Evolutionary conservation across 2,797 vertebrate species (phyloP).

Genomic region (Rhabdophis nuchalis): DNA sequence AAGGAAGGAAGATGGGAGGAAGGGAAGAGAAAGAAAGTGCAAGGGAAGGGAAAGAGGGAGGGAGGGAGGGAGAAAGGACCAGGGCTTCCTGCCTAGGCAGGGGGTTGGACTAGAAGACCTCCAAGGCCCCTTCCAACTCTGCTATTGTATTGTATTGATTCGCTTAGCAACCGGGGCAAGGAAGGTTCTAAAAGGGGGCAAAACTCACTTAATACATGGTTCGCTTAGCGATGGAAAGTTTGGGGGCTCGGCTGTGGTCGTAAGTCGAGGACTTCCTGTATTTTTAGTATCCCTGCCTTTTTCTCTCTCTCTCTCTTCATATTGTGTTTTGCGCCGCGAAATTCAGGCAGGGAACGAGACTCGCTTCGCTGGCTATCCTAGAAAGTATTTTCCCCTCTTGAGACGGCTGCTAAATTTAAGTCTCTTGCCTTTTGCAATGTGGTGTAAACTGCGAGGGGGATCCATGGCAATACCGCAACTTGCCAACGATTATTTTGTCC

Average conservation of each 20-base stretch:
- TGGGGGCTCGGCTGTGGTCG: neutral
- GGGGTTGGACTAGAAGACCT: too few species aligned
- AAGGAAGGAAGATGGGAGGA: too few species aligned
- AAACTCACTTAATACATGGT: neutral
- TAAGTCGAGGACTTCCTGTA: neutral
- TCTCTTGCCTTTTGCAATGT: neutral
- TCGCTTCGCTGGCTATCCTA: neutral
- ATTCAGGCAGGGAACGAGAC: neutral
- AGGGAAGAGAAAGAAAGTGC: too few species aligned
- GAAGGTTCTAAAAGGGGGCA: too few species aligned
- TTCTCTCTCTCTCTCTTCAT: neutral
- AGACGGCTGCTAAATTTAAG: neutral
- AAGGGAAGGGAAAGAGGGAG: too few species aligned
- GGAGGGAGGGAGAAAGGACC: too few species aligned
- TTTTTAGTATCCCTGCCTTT: neutral
- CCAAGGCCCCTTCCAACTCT: too few species aligned
- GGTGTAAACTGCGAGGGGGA: slow-evolving; percentile 11
- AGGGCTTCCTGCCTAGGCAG: too few species aligned
- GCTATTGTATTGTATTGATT: too few species aligned
- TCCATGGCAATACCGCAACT: slow-evolving; percentile 11
- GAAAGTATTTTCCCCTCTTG: neutral
- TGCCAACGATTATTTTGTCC: slow-evolving; percentile 1
- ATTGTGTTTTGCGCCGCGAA: neutral
- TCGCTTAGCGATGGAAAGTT: too few species aligned
- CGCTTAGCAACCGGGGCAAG: neutral